phyloP scores from a whole-genome alignment of 2,113 vertebrate species.

The Strigops habroptila region DNA sequence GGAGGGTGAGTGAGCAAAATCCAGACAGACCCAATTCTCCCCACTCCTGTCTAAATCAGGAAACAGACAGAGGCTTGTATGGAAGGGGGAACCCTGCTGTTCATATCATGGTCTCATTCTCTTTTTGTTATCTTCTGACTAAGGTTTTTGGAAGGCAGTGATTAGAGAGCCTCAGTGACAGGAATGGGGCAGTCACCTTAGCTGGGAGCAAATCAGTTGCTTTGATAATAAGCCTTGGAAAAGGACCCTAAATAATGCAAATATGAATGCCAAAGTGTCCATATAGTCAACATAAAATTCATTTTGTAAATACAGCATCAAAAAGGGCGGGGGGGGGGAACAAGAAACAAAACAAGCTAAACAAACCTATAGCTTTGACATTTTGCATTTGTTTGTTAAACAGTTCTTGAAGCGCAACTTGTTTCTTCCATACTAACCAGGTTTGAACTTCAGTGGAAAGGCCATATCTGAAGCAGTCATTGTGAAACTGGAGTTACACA shows the following conservation, averaged over 20 bases:
- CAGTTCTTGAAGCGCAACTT: not conserved
- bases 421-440: not conserved
- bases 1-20: not conserved
- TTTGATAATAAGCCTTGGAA: not conserved
- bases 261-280: not conserved
- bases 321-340: not conserved
- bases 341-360: not conserved
- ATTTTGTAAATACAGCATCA: not conserved
- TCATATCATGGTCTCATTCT: not conserved
- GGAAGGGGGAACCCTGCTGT: not conserved
- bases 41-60: not conserved
- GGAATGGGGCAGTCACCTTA: not conserved
- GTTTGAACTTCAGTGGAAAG: conserved; percentile 13
- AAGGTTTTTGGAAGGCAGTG: not conserved
- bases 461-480: not conserved
- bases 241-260: not conserved
- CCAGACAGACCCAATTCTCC: not conserved
- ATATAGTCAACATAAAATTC: not conserved
- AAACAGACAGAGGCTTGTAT: not conserved
- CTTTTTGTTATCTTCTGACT: not conserved
- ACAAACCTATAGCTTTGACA: not conserved
- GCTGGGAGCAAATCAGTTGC: not conserved
- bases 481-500: not conserved
- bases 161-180: not conserved
- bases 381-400: conserved; percentile 12